phyloP scores from a whole-genome alignment of 1,140 invertebrate genomes.

The Sminthurides bifidus region DNA sequence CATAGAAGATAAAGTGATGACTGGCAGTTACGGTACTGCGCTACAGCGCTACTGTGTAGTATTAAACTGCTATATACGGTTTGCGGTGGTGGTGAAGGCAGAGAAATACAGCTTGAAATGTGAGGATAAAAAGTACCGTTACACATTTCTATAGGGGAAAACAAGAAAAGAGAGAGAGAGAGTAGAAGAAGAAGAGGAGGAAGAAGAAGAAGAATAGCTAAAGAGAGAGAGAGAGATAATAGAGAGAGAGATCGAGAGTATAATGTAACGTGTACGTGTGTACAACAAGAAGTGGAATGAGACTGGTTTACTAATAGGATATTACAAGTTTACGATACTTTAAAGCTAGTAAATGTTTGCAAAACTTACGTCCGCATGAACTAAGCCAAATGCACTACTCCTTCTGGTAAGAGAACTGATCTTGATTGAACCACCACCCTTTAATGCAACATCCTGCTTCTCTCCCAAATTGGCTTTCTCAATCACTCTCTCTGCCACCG shows the following conservation, averaged over 20 bases:
- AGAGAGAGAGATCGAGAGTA: background rate
- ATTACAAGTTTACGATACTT: background rate
- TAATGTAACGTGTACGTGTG: background rate
- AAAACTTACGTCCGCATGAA: background rate
- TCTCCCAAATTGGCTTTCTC: slow-evolving; percentile 6
- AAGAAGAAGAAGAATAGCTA: background rate
- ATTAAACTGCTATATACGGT: too few species aligned
- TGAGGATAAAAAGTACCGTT: too few species aligned
- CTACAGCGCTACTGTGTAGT: background rate
- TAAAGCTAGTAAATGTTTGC: background rate
- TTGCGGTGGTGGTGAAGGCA: too few species aligned
- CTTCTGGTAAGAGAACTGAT: background rate
- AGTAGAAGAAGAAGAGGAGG: background rate
- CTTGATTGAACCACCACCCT: background rate
- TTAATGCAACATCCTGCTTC: background rate
- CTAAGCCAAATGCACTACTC: slow-evolving; percentile 7
- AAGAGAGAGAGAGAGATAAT: background rate
- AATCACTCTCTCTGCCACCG: slow-evolving; percentile 20
- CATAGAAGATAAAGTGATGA: too few species aligned
- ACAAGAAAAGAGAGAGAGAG: background rate
- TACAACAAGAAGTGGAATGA: background rate
- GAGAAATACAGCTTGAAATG: too few species aligned
- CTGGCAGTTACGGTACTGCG: background rate
- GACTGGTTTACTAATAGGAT: background rate
- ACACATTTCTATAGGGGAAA: background rate